Base-by-base conservation (phyloP, 2,113 vertebrate genomes). In the Sander lucioperca region DNA sequence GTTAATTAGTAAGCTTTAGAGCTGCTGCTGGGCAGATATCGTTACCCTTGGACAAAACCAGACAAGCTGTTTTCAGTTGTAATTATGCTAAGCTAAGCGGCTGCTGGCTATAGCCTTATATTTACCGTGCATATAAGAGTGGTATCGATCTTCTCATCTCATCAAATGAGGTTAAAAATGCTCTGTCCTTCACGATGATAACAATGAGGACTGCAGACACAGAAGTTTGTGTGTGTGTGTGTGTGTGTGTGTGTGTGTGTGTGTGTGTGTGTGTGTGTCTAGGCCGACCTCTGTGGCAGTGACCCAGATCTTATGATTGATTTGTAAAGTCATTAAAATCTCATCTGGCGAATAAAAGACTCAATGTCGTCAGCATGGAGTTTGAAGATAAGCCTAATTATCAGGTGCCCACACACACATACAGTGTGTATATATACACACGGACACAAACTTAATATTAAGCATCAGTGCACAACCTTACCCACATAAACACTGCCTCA, bases 291-390 rank as follows among this genome's bases (percentile, higher is more conserved):
- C 86, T 74, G 72, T 62, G 75, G 78, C 77, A 67, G 63, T 71
- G 84, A 89, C 79, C 79, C 71, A 81, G 57, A 87, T 86, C 62
- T 39, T 86, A 57, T 82, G 77, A 89, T 87, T 81, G 79, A 89
- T 89, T 91, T 73, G 85, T 33, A 76, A 76, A 86, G 85, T 87
- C 80, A 83, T 93, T 92, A 87, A 85, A 91, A 82, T 85, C 71
- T 71, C 84, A 80, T 77, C 36, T 39, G 54, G 86, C 15, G 62
- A 82, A 79, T 80, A 74, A 86, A 83, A 65, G 53, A 36, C 73
- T 67, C 18, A 1, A 57, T 69, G 67, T 88, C 43, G 18, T 75
- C 84, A 86, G 72, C 61, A 8, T 25, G 47, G 21, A 62, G 77
- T 80, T 80, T 79, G 59, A 80, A 71, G 83, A 83, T 75, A 61